phyloP scores from a whole-genome alignment of 2,113 vertebrate species.

The Mystacornis crossleyi region DNA sequence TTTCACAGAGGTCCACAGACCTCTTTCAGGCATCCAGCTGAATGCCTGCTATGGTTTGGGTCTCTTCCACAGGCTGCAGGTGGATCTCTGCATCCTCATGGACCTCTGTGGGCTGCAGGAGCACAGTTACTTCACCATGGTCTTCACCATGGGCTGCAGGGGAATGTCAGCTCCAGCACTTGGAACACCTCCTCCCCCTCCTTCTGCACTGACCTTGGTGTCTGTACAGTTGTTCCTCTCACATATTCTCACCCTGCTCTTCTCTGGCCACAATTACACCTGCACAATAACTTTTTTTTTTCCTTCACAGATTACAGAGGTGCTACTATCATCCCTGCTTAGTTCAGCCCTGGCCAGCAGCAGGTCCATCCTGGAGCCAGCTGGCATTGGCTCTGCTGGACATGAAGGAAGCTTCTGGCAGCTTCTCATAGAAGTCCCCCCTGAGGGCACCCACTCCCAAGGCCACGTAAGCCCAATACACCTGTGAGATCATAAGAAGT shows the following conservation, averaged over 20 bases:
- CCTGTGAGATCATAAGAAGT: not conserved
- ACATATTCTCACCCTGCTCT: not conserved
- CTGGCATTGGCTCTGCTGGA: not conserved
- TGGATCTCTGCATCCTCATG: not conserved
- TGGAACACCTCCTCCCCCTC: not conserved
- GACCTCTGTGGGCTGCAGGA: not conserved
- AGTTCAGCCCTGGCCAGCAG: not conserved
- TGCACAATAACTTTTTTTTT: not conserved
- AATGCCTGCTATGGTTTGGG: not conserved
- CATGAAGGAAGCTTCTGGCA: not conserved
- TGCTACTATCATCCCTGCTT: not conserved
- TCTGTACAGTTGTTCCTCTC: not conserved
- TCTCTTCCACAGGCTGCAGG: not conserved
- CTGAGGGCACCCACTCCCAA: not conserved
- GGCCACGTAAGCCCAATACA: not conserved
- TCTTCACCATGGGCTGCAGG: not conserved
- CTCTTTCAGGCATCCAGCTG: not conserved
- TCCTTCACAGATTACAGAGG: not conserved
- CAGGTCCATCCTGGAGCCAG: not conserved
- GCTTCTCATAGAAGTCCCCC: not conserved
- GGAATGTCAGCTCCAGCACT: fast-evolving
- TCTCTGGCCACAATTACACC: not conserved
- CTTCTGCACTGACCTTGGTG: not conserved
- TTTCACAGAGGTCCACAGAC: not conserved
- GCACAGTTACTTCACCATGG: not conserved